Evolutionary conservation across 2,113 vertebrate species (phyloP).

Genomic region (Entomyzon cyanotis): DNA sequence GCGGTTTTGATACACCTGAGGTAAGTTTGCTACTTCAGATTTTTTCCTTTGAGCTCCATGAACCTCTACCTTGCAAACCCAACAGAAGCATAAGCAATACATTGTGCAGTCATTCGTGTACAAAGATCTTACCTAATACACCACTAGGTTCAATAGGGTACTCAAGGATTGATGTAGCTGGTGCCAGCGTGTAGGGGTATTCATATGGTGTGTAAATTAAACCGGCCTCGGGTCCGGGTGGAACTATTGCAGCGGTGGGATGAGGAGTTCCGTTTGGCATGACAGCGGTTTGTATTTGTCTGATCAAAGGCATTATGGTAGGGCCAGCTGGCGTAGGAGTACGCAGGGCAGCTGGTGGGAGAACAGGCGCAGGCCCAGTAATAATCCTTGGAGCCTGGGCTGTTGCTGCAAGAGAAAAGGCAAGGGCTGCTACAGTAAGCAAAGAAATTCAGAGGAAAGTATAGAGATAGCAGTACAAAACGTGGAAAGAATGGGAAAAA

Average conservation of each 20-base stretch:
- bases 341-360: conserved; percentile 87
- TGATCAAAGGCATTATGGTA: conserved; percentile 98
- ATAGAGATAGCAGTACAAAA: conserved; percentile 76
- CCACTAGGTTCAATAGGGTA: conserved; percentile 97
- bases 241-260: conserved; percentile 87
- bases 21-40: neutral
- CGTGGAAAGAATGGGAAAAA: conserved; percentile 73
- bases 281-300: conserved; percentile 97
- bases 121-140: conserved; percentile 89
- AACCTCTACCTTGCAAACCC: neutral
- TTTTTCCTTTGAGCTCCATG: neutral
- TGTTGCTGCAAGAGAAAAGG: conserved; percentile 94
- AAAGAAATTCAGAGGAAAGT: conserved; percentile 79
- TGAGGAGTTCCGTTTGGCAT: conserved; percentile 93
- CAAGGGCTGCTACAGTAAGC: conserved; percentile 90
- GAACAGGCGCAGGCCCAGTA: conserved; percentile 91
- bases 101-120: neutral
- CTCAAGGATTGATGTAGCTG: conserved; percentile 95
- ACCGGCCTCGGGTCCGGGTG: conserved; percentile 91
- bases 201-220: conserved; percentile 98
- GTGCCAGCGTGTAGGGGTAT: conserved; percentile 96
- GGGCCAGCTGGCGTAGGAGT: conserved; percentile 89
- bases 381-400: conserved; percentile 95
- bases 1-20: neutral
- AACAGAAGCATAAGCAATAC: neutral